These are phyloP conservation scores for Nyctibius grandis DNA, from an alignment of 2,797 vertebrate species.

Conservation along the genomic window DNA sequence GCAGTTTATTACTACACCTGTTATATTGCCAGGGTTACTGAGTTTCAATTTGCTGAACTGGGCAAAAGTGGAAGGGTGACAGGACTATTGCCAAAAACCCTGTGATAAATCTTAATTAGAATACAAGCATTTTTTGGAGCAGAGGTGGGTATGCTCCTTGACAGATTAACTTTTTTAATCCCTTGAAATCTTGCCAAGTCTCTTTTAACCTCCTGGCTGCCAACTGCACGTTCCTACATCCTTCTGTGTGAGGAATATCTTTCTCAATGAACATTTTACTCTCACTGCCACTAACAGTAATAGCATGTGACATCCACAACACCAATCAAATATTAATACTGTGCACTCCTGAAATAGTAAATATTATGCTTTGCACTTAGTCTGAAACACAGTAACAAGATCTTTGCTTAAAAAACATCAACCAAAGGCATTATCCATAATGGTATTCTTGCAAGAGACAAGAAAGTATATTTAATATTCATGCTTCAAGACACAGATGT, in stretches of 20 bases:
- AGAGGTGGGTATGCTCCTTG: neutral
- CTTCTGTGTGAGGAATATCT: conserved; percentile 19
- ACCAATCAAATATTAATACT: conserved; percentile 54
- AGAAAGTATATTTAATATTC: neutral
- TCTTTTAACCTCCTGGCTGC: conserved; percentile 38
- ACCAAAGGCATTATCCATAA: conserved; percentile 7
- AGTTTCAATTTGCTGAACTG: neutral
- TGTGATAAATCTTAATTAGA: conserved; percentile 21
- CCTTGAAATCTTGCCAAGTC: conserved; percentile 29
- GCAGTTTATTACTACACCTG: neutral
- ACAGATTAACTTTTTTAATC: conserved; percentile 50
- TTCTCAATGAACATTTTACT: conserved; percentile 50
- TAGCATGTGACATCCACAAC: conserved; percentile 54
- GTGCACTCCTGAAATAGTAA: conserved; percentile 47
- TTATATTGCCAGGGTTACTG: neutral
- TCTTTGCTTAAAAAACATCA: conserved; percentile 25
- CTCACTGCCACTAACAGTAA: conserved; percentile 45
- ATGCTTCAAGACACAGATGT: neutral
- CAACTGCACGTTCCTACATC: conserved; percentile 36
- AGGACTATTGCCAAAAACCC: neutral
- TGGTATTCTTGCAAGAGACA: conserved; percentile 15
- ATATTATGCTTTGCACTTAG: conserved; percentile 53
- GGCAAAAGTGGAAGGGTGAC: neutral
- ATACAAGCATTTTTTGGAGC: neutral
- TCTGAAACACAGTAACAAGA: conserved; percentile 40